Conservation (phyloP, 2,797 vertebrate species). For the Merluccius polli region DNA sequence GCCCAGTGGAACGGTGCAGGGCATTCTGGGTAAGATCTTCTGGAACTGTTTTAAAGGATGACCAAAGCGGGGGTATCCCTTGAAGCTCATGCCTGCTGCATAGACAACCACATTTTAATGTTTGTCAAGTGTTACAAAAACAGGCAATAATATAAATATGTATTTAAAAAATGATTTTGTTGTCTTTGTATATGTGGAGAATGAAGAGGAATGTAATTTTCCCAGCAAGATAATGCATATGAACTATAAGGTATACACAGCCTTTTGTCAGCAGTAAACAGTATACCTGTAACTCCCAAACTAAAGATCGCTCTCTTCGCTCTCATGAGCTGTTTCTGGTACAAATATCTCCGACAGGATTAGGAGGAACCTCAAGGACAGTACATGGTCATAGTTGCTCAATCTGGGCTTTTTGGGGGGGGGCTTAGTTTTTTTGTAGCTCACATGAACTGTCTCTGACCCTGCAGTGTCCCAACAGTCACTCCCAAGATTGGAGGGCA, state of each 20-base stretch:
- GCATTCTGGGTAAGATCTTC: slow-evolving; percentile 60
- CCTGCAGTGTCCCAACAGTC: slow-evolving; percentile 44
- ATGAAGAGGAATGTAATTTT: neutral
- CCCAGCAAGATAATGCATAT: neutral
- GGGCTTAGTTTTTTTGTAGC: slow-evolving; percentile 41
- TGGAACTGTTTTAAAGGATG: slow-evolving; percentile 59
- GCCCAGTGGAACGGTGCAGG: slow-evolving; percentile 49
- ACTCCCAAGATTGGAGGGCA: slow-evolving; percentile 58
- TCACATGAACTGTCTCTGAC: slow-evolving; percentile 58
- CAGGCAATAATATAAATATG: neutral
- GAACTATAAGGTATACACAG: neutral
- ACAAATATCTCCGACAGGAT: slow-evolving; percentile 15
- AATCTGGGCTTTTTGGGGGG: slow-evolving; percentile 22
- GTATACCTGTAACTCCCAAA: neutral
- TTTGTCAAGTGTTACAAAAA: slow-evolving; percentile 19
- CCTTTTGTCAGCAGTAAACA: neutral
- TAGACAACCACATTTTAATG: slow-evolving; percentile 37
- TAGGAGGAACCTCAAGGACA: slow-evolving; percentile 11
- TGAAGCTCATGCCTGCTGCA: slow-evolving; percentile 48
- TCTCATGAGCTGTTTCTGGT: neutral
- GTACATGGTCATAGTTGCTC: slow-evolving; percentile 17
- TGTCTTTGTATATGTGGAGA: neutral
- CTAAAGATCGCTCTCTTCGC: neutral
- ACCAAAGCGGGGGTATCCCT: slow-evolving; percentile 58
- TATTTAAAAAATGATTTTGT: too few relatives aligned